Evolutionary conservation across 2,888 invertebrate genomes (phyloP), one percentile per base, ranked within the genome.

Genomic region (Volucella inflata): DNA sequence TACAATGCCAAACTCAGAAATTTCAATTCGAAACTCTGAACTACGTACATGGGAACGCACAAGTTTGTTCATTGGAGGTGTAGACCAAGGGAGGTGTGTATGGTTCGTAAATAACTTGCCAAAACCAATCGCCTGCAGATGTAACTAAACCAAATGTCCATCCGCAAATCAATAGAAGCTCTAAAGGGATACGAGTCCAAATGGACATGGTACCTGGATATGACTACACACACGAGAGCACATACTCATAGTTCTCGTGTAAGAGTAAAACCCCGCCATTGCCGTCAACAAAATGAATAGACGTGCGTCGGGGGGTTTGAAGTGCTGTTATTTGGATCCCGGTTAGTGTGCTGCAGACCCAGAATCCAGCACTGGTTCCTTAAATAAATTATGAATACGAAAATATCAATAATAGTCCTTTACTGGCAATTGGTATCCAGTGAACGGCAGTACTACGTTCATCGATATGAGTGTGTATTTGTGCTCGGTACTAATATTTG

Each of bases 371-470:
- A 64, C 51, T 71, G 71, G 60, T 44, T 64, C 81, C 77, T 77
- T 85, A 81, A 85, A 85, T 85, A 85, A 85, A 85, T 85, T 85
- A 85, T 85, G 85, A 85, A 85, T 85, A 72, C 76, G 85, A 85
- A 85, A 85, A 81, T 85, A 85, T 85, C 85, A 81, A 85, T 85
- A 85, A 81, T 68, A 81, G 85, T 81, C 72, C 81, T 85, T 85
- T 76, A 77, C 81, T 77, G 77, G 71, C 81, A 77, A 77, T 77
- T 76, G 85, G 85, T 72, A 77, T 72, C 72, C 21, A 57, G 57
- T 17, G 59, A 65, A 12, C 21, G 46, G 51, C n/a, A n/a, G 40
- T 51, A n/a, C 46, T 46, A 60, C 42, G 51, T 62, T 38, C 40
- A 8, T n/a, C 17, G 16, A 30, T 50, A 14, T 14, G 16, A 40